phyloP scores from a whole-genome alignment of 2,113 vertebrate genomes.

The Aleadryas rufinucha region DNA sequence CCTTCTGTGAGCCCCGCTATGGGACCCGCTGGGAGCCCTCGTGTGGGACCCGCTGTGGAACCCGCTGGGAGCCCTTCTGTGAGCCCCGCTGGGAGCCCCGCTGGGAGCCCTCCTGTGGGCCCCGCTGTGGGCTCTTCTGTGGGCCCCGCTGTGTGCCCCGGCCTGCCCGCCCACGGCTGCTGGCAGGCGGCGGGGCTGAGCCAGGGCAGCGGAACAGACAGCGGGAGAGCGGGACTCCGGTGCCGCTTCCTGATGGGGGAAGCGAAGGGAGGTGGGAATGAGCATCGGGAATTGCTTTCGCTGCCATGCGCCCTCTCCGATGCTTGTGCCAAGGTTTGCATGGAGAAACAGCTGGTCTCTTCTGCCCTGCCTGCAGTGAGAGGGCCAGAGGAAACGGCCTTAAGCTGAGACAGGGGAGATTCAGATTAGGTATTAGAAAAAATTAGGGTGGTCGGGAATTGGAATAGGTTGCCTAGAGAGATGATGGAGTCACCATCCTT shows the following conservation, averaged over 20 bases:
- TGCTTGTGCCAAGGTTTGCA: background rate
- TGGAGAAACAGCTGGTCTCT: background rate
- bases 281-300: background rate
- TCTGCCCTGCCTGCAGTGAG: background rate
- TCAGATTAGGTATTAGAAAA: background rate
- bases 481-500: background rate
- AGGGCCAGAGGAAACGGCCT: too few relatives aligned
- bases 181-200: background rate
- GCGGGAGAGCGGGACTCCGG: background rate
- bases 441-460: background rate
- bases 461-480: background rate
- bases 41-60: background rate
- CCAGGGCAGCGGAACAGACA: background rate
- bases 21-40: accelerated
- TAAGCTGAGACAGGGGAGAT: too few relatives aligned
- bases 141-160: too few relatives aligned
- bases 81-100: background rate
- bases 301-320: accelerated
- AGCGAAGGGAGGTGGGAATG: background rate
- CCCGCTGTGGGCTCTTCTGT: too few relatives aligned
- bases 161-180: background rate
- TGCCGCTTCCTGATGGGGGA: background rate
- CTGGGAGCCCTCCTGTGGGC: background rate
- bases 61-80: background rate
- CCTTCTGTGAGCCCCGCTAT: background rate